Evolutionary conservation across 37 sponge, comb jelly and placozoan species (phyloP).

Genomic region (Aplysina aerophoba): DNA sequence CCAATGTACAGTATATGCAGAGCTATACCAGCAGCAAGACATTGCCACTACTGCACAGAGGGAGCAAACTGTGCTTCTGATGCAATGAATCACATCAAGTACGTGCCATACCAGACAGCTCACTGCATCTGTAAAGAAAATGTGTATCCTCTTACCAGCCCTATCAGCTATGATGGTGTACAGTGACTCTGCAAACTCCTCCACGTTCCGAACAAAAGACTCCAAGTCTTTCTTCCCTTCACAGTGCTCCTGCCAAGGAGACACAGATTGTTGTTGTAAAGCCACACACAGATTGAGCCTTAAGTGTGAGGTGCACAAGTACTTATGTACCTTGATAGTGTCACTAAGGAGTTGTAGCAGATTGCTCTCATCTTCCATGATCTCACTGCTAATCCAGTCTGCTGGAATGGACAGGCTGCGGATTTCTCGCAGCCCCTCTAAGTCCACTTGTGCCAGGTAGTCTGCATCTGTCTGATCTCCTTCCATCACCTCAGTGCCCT

Average conservation of each 20-base stretch:
- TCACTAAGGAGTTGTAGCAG: background rate
- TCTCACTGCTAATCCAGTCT: background rate
- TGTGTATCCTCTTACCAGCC: background rate
- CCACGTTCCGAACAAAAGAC: background rate
- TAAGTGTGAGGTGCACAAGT: too few relatives aligned
- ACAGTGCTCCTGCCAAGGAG: slow-evolving; percentile 6
- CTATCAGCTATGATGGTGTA: background rate
- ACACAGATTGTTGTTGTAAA: background rate
- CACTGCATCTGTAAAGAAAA: too few relatives aligned
- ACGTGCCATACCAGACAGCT: too few relatives aligned
- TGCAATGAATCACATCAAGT: too few relatives aligned
- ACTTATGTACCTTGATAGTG: background rate
- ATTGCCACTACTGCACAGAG: too few relatives aligned
- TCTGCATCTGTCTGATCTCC: too few relatives aligned
- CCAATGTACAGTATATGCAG: too few relatives aligned
- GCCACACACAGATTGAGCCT: background rate
- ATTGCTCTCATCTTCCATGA: slow-evolving; percentile 15
- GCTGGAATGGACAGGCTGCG: slow-evolving; percentile 23
- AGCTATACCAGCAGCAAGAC: too few relatives aligned
- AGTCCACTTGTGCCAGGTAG: background rate
- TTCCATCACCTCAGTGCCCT: too few relatives aligned
- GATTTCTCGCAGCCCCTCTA: slow-evolving; percentile 9
- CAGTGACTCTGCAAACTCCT: slow-evolving; percentile 17
- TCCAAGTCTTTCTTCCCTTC: background rate
- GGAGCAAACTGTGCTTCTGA: too few relatives aligned